Conservation (phyloP, 2,113 vertebrate species). For the Paramormyrops kingsleyae region DNA sequence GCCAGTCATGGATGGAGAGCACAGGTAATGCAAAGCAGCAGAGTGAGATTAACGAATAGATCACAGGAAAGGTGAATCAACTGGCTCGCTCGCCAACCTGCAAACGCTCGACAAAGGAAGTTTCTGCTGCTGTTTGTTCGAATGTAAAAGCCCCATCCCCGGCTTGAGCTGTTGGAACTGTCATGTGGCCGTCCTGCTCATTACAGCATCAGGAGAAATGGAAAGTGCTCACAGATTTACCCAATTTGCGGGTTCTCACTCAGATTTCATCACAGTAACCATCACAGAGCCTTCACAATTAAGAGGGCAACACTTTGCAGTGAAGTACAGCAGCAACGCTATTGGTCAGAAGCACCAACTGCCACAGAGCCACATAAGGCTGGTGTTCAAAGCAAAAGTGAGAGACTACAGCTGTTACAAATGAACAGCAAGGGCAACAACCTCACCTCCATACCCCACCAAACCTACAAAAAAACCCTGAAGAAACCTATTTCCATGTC, state of each 20-base stretch:
- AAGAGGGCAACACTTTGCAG: not conserved
- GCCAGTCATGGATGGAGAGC: not conserved
- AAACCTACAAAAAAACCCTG: not conserved
- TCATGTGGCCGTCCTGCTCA: not conserved
- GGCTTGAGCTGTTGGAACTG: not conserved
- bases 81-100: not conserved
- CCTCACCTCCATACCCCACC: not conserved
- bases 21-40: not conserved
- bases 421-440: not conserved
- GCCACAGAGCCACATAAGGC: not conserved
- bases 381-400: not conserved
- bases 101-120: not conserved
- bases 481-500: not conserved
- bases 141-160: not conserved
- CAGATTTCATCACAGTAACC: not conserved
- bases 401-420: not conserved
- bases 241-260: not conserved
- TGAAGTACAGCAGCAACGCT: not conserved
- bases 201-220: not conserved
- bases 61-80: not conserved
- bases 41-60: not conserved
- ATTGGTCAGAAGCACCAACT: not conserved
- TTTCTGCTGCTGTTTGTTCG: not conserved
- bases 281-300: not conserved
- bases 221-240: not conserved